These are phyloP conservation scores for Chrysaora quinquecirrha DNA, from an alignment of 30 jellyfish, hydroid and myxozoan species.

Conservation along the genomic window DNA sequence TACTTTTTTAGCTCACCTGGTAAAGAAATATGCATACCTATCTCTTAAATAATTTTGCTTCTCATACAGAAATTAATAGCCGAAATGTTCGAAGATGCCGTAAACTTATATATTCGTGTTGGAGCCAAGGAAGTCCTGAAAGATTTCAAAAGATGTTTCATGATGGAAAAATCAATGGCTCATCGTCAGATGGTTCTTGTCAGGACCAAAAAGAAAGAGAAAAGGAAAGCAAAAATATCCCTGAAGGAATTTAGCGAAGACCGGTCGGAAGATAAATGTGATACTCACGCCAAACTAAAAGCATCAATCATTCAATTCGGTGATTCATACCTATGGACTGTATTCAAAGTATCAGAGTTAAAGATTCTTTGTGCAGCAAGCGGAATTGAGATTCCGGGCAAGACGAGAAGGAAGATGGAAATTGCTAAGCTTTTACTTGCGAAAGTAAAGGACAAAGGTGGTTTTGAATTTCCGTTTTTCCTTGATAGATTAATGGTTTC, in stretches of 20 bases:
- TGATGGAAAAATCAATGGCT: neutral
- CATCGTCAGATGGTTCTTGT: no score
- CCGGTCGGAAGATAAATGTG: neutral
- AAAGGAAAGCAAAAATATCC: neutral
- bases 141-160: neutral
- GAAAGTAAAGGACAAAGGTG: neutral
- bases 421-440: neutral
- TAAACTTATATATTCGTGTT: neutral
- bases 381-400: conserved; percentile 2
- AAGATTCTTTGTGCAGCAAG: conserved; percentile 2
- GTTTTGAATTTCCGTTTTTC: conserved; percentile 1
- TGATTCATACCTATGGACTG: neutral
- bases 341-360: neutral
- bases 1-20: neutral
- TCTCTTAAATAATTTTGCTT: neutral
- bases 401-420: neutral
- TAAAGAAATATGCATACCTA: neutral
- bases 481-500: no score
- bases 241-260: conserved; percentile 1
- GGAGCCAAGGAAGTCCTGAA: conserved; percentile 2
- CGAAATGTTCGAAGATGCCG: neutral
- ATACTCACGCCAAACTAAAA: neutral
- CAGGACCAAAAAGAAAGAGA: conserved; percentile 3
- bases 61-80: neutral
- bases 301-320: neutral